A percentile compares a stretch with the other conserved stretches of the same genome.
These are phyloP conservation scores for Coreius guichenoti DNA, from an alignment of 2,797 vertebrate species.

Conservation along the genomic window DNA sequence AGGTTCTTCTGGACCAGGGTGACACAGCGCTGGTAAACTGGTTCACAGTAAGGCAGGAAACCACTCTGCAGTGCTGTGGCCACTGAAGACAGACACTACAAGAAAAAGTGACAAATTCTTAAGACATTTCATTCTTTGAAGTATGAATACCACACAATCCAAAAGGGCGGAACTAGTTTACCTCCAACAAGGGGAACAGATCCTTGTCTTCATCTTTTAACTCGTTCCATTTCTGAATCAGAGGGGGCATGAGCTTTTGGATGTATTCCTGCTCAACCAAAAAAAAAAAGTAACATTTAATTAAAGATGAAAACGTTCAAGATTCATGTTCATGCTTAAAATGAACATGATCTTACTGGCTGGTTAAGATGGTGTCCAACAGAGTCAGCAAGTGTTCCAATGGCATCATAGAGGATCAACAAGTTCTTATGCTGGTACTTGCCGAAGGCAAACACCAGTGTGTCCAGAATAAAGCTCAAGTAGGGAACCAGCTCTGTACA, in stretches of 20 bases:
- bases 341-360: conserved; percentile 75
- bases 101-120: background rate
- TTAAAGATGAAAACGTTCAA: background rate
- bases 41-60: conserved; percentile 95
- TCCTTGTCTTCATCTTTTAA: conserved; percentile 97
- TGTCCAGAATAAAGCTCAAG: conserved; percentile 94
- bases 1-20: conserved; percentile 94
- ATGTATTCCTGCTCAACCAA: conserved; percentile 86
- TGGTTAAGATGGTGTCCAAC: conserved; percentile 97
- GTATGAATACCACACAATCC: background rate
- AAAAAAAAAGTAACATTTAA: background rate
- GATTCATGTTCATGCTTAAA: background rate
- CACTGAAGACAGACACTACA: conserved; percentile 91
- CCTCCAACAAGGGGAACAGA: conserved; percentile 92
- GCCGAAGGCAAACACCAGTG: conserved; percentile 92
- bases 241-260: conserved; percentile 94
- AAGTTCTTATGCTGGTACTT: conserved; percentile 98
- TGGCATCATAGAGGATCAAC: conserved; percentile 94
- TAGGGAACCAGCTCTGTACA: conserved; percentile 96
- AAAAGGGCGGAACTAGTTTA: conserved; percentile 60
- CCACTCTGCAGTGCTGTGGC: conserved; percentile 94
- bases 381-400: conserved; percentile 92
- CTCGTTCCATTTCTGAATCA: conserved; percentile 97
- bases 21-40: conserved; percentile 95
- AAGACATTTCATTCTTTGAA: background rate